Conservation (phyloP, 2,888 invertebrate genomes). For the Zele albiditarsus region DNA sequence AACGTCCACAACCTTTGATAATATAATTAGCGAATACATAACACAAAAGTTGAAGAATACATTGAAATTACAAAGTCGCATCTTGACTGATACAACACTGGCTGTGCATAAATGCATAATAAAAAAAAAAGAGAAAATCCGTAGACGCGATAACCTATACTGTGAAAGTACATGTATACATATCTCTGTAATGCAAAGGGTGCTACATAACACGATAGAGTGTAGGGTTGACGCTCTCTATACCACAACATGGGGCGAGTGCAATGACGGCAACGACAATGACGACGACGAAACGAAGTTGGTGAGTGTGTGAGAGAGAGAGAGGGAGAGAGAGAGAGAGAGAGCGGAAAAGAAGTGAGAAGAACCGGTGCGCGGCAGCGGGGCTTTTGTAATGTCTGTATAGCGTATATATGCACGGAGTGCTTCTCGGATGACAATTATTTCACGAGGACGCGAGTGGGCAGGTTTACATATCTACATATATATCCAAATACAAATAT, state of each 20-base stretch:
- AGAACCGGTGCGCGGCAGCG: neutral
- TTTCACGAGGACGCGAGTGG: conserved; percentile 57
- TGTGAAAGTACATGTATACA: conserved; percentile 11
- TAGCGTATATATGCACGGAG: conserved; percentile 22
- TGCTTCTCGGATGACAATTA: conserved; percentile 64
- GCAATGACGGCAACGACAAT: neutral
- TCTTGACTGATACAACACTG: neutral
- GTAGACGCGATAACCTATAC: conserved; percentile 5
- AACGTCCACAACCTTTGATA: neutral
- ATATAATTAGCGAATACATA: neutral
- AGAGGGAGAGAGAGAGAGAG: neutral
- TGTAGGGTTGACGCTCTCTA: neutral
- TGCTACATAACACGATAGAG: conserved; percentile 10
- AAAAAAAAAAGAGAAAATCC: neutral
- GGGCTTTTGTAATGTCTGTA: conserved; percentile 7
- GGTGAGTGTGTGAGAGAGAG: conserved; percentile 52
- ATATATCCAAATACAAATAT: conserved; percentile 30
- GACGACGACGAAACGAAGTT: conserved; percentile 59
- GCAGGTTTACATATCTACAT: conserved; percentile 37
- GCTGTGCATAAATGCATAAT: neutral
- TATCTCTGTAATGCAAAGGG: conserved; percentile 19
- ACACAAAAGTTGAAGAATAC: neutral
- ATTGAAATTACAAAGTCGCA: neutral
- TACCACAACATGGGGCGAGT: neutral
- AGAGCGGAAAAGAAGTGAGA: neutral